A percentile compares a stretch with the other conserved stretches of the same genome.
These are phyloP conservation scores for Addax nasomaculatus DNA, from an alignment of 2,113 vertebrate species.

Conservation along the genomic window DNA sequence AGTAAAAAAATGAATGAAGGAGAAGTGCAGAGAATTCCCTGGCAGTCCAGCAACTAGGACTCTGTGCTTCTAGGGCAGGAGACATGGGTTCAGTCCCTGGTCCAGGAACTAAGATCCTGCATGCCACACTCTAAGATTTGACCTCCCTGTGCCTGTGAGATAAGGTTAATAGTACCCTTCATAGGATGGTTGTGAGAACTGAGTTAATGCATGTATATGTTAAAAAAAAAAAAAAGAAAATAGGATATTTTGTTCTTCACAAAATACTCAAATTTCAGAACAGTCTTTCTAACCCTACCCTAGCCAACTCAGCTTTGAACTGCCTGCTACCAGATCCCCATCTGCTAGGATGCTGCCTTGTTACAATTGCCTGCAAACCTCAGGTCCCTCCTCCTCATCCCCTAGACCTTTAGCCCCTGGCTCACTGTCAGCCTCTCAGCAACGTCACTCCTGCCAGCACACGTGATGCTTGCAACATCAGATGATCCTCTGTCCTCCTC, in stretches of 20 bases:
- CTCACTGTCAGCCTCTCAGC: neutral
- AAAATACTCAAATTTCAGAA: neutral
- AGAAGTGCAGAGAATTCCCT: neutral
- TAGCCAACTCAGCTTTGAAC: neutral
- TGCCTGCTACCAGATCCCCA: neutral
- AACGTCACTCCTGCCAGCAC: neutral
- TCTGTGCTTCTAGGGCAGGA: neutral
- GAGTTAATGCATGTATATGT: neutral
- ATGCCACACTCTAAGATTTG: neutral
- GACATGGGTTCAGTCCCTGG: neutral
- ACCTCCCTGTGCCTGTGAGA: neutral
- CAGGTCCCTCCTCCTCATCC: neutral
- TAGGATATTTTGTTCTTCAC: neutral
- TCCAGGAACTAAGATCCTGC: neutral
- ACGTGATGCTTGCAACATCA: neutral
- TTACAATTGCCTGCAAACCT: neutral
- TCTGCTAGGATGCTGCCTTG: neutral
- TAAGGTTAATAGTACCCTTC: conserved; percentile 18
- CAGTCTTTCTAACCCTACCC: neutral
- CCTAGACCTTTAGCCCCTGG: neutral
- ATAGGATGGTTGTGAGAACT: neutral
- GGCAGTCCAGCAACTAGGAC: neutral
- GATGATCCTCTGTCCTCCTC: neutral
- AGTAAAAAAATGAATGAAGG: neutral
- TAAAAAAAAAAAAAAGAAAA: neutral